Conservation (phyloP, 2,888 invertebrate species). For the Ornithoptera alexandrae region DNA sequence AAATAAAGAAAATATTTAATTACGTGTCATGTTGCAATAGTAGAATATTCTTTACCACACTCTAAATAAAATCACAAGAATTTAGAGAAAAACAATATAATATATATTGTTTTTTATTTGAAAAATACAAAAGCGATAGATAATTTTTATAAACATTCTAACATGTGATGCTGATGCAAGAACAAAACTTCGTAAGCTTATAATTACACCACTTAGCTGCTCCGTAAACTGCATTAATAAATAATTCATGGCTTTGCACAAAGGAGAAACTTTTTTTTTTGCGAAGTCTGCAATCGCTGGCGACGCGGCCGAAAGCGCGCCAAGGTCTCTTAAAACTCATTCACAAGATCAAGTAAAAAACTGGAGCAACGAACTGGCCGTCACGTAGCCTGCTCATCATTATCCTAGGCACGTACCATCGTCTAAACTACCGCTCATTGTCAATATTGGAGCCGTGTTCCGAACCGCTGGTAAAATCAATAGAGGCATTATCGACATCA, state of each 20-base stretch:
- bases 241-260: slow-evolving; percentile 37
- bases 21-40: too few species aligned
- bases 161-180: neutral
- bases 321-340: slow-evolving; percentile 72
- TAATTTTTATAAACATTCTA: neutral
- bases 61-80: too few species aligned
- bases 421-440: slow-evolving; percentile 79
- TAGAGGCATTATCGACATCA: slow-evolving; percentile 62
- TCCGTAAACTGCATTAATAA: slow-evolving; percentile 9
- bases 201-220: slow-evolving; percentile 1
- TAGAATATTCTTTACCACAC: too few species aligned
- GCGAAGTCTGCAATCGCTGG: slow-evolving; percentile 56
- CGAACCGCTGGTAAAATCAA: slow-evolving; percentile 72
- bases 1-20: too few species aligned
- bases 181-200: neutral
- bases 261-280: slow-evolving; percentile 53
- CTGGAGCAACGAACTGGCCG: slow-evolving; percentile 76
- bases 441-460: slow-evolving; percentile 73
- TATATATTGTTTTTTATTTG: neutral
- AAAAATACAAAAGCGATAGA: neutral
- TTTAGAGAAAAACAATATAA: too few species aligned
- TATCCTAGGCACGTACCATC: slow-evolving; percentile 69
- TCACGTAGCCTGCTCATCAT: slow-evolving; percentile 74
- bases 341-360: slow-evolving; percentile 76
- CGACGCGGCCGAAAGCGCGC: slow-evolving; percentile 39